phyloP scores from a whole-genome alignment of 2,797 vertebrate species.

The Microtus obscurus region DNA sequence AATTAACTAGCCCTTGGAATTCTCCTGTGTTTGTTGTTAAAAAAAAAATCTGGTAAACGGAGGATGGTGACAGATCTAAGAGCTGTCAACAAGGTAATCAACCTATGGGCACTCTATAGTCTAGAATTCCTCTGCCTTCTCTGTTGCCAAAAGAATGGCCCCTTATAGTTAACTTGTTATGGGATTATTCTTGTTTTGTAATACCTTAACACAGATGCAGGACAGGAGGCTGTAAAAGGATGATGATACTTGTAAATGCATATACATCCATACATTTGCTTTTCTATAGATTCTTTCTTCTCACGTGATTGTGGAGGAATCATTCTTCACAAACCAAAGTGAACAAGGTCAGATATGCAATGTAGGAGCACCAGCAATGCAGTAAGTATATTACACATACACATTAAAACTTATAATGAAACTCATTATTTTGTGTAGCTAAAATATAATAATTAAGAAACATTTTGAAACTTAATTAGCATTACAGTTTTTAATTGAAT shows the following conservation, averaged over 20 bases:
- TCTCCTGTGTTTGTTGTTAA: no score
- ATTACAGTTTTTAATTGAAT: background rate
- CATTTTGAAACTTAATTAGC: background rate
- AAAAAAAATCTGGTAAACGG: no score
- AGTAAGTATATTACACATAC: background rate
- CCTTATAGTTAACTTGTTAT: background rate
- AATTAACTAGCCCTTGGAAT: no score
- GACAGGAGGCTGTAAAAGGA: background rate
- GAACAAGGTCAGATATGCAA: conserved; percentile 14
- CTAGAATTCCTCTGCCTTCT: no score
- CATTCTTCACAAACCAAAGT: background rate
- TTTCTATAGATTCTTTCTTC: conserved; percentile 35
- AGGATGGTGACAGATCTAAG: no score
- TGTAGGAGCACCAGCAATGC: background rate
- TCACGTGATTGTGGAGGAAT: background rate
- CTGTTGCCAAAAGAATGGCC: no score
- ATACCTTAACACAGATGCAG: conserved; percentile 87
- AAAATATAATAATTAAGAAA: background rate
- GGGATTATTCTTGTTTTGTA: conserved; percentile 88
- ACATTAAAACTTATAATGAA: background rate
- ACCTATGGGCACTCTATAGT: no score
- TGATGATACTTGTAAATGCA: background rate
- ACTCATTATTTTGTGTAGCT: background rate
- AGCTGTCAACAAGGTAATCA: no score
- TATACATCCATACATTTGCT: background rate